These are phyloP conservation scores for Alligator mississippiensis DNA, from an alignment of 2,113 vertebrate genomes.

Conservation along the genomic window DNA sequence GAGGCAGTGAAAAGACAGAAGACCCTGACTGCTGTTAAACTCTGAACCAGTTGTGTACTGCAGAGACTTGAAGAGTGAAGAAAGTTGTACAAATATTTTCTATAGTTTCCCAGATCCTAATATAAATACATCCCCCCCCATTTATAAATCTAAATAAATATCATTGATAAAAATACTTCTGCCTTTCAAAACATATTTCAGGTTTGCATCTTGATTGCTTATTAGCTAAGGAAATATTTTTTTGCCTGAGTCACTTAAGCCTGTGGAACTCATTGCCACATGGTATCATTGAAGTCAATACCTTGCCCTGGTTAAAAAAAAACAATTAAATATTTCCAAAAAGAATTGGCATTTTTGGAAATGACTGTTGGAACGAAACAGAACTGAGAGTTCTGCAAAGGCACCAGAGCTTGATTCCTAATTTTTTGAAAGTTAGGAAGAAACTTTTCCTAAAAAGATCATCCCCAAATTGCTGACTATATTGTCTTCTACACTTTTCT, in stretches of 20 bases:
- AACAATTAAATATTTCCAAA: background rate
- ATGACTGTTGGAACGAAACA: background rate
- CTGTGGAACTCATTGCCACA: background rate
- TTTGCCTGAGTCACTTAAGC: background rate
- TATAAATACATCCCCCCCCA: background rate
- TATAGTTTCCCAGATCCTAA: background rate
- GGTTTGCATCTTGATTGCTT: background rate
- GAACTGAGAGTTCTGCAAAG: background rate
- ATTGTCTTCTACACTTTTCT: background rate
- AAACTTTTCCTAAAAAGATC: background rate
- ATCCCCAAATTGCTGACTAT: background rate
- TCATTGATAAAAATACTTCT: background rate
- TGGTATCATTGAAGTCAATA: background rate
- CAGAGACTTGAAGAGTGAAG: background rate
- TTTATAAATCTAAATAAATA: background rate
- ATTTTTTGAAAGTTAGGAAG: background rate
- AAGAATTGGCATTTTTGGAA: background rate
- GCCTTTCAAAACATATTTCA: background rate
- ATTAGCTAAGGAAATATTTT: background rate
- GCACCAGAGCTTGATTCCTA: background rate
- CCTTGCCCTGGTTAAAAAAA: background rate
- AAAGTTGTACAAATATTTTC: background rate
- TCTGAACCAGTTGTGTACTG: background rate
- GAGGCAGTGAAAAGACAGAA: background rate
- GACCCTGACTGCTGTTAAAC: background rate